Base-by-base conservation (phyloP, 92 coral and sea anemone species). In the Paramuricea clavata region DNA sequence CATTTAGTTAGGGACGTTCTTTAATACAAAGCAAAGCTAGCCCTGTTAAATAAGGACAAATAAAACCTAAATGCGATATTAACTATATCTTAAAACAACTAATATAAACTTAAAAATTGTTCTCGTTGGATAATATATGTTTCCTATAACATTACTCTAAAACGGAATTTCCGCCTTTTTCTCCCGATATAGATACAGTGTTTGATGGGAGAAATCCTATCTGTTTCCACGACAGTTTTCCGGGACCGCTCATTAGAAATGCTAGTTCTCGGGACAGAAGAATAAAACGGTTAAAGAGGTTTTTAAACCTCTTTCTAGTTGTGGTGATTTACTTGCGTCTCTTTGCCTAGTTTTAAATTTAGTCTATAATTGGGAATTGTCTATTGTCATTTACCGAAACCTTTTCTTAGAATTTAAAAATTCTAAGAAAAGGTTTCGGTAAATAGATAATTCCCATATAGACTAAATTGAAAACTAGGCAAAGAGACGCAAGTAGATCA, bases 1-100 rank as follows among this genome's bases (percentile, higher is more conserved):
- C 3, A 21, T 1, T 0, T 19, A 17, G 1, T 54, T 54, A 54
- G 62, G 49, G 49, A 73, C 35, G 21, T 21, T 43, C 57, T 73
- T 73, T 73, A 39, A 73, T 41, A 42, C 62, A 70, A 33, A 47
- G 52, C 52, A 54, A 54, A 73, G 57, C 59, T 12, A 73, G 54
- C 57, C 79, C 79, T 73, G 57, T 73, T 73, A 73, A 73, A 73
- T 73, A 73, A 41, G 59, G 79, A 73, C 79, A 73, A 39, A 42
- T 42, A 73, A 42, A 73, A 69, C 28, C 60, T 73, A 42, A 19
- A 41, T 7, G 49, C 49, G 17, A 42, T 3, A 42, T 33, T 33
- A 26, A 42, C 30, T 26, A 17, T 28, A 44, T 23, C 34, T 41
- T 34, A 34, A 30, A 34, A 70, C 12, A 8, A 70, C 49, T 35